Conservation (phyloP, 2,888 invertebrate species). For the Melieria picta region DNA sequence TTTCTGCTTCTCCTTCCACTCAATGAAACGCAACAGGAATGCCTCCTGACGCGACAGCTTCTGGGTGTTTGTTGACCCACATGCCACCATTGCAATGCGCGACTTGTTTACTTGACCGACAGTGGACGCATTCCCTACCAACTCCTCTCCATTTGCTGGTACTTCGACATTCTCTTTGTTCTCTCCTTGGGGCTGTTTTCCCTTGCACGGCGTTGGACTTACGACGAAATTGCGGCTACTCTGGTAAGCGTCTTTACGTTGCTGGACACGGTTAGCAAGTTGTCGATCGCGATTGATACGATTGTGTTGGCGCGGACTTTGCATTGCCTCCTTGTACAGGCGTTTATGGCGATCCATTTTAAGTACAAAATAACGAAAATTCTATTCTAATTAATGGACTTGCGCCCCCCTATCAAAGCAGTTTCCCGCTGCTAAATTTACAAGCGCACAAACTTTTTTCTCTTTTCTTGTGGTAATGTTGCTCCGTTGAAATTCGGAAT, state of each 20-base stretch:
- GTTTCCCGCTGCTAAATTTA: not conserved
- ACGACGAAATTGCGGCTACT: slow-evolving; percentile 45
- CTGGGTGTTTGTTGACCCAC: slow-evolving; percentile 18
- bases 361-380: not conserved
- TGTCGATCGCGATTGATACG: slow-evolving; percentile 46
- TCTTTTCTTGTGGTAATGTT: slow-evolving; percentile 13
- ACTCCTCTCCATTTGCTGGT: slow-evolving; percentile 14
- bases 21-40: slow-evolving; percentile 42
- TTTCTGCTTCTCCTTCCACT: slow-evolving; percentile 46
- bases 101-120: slow-evolving; percentile 7
- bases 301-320: slow-evolving; percentile 44
- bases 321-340: slow-evolving; percentile 40
- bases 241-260: slow-evolving; percentile 48
- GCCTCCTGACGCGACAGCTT: slow-evolving; percentile 42
- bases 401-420: too few species aligned
- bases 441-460: not conserved
- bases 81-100: slow-evolving; percentile 35
- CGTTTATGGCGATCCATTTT: slow-evolving; percentile 41
- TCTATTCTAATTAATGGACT: not conserved
- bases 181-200: slow-evolving; percentile 10
- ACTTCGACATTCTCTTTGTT: slow-evolving; percentile 1
- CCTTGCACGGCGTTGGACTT: slow-evolving; percentile 43
- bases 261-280: slow-evolving; percentile 45
- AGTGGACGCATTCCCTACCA: not conserved
- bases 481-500: slow-evolving; percentile 1